These are phyloP conservation scores for Perognathus longimembris DNA, from an alignment of 2,113 vertebrate species.

Conservation along the genomic window DNA sequence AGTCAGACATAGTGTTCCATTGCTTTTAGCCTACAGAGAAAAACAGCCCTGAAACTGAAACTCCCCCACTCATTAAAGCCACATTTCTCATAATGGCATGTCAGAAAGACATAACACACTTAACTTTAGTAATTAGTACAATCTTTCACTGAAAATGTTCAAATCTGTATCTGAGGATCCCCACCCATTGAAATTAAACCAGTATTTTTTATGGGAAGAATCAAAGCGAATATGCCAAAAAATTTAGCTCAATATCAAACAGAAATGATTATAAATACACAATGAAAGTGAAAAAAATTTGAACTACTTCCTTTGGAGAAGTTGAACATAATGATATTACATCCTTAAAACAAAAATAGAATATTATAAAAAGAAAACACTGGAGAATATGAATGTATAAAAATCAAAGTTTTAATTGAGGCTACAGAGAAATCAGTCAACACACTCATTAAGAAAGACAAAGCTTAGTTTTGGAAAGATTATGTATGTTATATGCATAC, in stretches of 20 bases:
- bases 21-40: not conserved
- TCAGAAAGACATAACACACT: not conserved
- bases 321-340: not conserved
- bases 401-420: constrained; percentile 55
- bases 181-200: not conserved
- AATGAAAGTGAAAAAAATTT: constrained; percentile 46
- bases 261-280: constrained; percentile 36
- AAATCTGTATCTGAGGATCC: not conserved
- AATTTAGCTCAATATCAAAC: not conserved
- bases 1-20: not conserved
- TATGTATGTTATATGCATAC: not conserved
- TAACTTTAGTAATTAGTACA: not conserved
- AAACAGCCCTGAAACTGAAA: not conserved
- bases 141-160: not conserved
- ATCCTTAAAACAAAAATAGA: constrained; percentile 49
- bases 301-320: constrained; percentile 24
- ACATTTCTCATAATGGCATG: not conserved
- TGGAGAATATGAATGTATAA: constrained; percentile 27
- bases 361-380: not conserved
- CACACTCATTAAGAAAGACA: not conserved
- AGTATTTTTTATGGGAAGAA: not conserved
- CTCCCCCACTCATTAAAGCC: not conserved
- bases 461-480: constrained; percentile 29
- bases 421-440: constrained; percentile 9
- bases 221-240: constrained; percentile 43